Conservation (phyloP, 2,888 invertebrate genomes). For the Trisateles emortualis region DNA sequence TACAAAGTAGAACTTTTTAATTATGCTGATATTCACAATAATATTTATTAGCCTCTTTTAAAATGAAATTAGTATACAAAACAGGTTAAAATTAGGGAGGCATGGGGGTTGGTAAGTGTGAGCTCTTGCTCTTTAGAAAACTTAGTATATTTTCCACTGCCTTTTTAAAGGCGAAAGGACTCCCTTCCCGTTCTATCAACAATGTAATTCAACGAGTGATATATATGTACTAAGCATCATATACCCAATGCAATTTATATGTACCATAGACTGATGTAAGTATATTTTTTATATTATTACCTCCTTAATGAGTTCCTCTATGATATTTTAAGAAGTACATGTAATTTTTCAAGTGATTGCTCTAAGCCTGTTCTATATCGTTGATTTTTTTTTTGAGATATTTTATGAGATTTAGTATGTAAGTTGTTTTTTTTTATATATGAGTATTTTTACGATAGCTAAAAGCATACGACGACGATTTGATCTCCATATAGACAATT, state of each 20-base stretch:
- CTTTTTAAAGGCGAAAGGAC: too few relatives aligned
- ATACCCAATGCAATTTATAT: conserved; percentile 37
- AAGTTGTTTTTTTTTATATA: conserved; percentile 62
- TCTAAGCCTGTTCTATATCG: conserved; percentile 53
- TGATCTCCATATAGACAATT: conserved; percentile 75
- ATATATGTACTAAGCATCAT: too few relatives aligned
- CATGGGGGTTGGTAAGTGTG: too few relatives aligned
- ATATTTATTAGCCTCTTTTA: too few relatives aligned
- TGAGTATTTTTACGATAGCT: conserved; percentile 74
- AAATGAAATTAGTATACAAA: too few relatives aligned
- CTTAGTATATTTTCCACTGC: too few relatives aligned
- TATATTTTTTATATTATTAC: conserved; percentile 11
- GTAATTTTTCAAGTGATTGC: conserved; percentile 35
- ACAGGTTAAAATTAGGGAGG: too few relatives aligned
- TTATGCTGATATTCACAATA: too few relatives aligned
- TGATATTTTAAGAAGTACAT: conserved; percentile 39
- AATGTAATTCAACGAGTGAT: too few relatives aligned
- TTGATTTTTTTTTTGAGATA: conserved; percentile 65
- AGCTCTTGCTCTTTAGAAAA: too few relatives aligned
- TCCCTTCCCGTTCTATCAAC: too few relatives aligned
- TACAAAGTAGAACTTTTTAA: too few relatives aligned
- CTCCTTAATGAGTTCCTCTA: conserved; percentile 31
- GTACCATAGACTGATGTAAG: conserved; percentile 25
- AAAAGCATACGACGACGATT: conserved; percentile 80
- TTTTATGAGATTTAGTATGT: conserved; percentile 57